phyloP scores from a whole-genome alignment of 1,140 invertebrate genomes.

The Neotoxoptera formosana region DNA sequence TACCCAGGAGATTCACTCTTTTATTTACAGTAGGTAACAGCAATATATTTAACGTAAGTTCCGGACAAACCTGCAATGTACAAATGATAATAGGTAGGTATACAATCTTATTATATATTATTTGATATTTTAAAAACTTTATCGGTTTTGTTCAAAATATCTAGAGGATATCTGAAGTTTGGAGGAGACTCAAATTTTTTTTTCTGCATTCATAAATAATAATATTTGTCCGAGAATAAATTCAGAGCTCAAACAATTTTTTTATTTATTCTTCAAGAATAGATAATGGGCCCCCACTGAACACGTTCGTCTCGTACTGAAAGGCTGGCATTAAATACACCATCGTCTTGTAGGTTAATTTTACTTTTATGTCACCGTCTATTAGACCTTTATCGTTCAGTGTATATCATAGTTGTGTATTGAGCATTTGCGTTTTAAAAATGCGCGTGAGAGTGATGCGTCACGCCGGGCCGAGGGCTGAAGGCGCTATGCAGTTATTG shows the following conservation, averaged over 20 bases:
- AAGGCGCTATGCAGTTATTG: too few species aligned
- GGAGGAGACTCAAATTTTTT: neutral
- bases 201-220: neutral
- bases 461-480: too few species aligned
- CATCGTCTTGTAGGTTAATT: neutral
- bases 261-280: too few species aligned
- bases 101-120: neutral
- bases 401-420: neutral
- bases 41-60: neutral
- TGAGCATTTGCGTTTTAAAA: neutral
- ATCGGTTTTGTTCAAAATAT: neutral
- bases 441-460: neutral
- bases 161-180: neutral
- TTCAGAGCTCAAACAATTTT: neutral
- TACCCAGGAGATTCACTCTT: constrained; percentile 70
- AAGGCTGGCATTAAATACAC: neutral
- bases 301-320: too few species aligned
- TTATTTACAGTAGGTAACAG: constrained; percentile 61
- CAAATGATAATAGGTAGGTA: too few species aligned
- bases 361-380: neutral
- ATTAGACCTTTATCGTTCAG: neutral
- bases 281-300: too few species aligned
- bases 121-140: neutral
- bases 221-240: too few species aligned
- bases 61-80: neutral